A percentile compares a stretch with the other conserved stretches of the same genome.
Evolutionary conservation across 2,113 vertebrate species (phyloP).

Genomic region (Austrofundulus limnaeus): DNA sequence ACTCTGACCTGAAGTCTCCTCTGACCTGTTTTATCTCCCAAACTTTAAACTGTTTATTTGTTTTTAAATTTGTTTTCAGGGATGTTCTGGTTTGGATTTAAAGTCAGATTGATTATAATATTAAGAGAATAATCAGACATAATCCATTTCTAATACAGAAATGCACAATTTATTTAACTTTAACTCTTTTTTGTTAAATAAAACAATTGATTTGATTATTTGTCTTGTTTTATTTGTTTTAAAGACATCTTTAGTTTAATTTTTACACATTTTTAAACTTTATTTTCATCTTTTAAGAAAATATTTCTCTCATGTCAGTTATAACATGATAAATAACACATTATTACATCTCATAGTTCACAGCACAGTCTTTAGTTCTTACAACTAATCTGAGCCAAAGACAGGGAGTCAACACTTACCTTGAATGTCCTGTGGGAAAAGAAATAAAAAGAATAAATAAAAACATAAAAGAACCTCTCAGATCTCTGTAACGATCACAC

Average conservation of each 20-base stretch:
- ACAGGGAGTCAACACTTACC: conserved; percentile 19
- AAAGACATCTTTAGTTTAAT: background rate
- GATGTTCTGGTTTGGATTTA: too few species aligned
- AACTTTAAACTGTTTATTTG: too few species aligned
- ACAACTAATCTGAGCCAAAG: background rate
- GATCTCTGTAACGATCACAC: background rate
- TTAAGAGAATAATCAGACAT: background rate
- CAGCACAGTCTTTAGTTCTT: background rate
- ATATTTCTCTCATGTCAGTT: too few species aligned
- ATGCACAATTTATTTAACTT: background rate
- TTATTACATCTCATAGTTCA: too few species aligned
- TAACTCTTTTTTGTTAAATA: background rate
- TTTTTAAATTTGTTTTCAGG: too few species aligned
- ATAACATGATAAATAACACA: too few species aligned
- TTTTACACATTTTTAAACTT: too few species aligned
- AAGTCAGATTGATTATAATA: too few species aligned
- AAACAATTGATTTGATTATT: background rate
- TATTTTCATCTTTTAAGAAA: too few species aligned
- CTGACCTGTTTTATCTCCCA: conserved; percentile 24
- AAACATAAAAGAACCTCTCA: background rate
- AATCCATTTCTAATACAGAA: background rate
- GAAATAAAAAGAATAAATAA: too few species aligned
- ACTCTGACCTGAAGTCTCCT: conserved; percentile 20
- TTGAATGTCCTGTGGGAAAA: background rate
- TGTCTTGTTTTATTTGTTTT: background rate